Base-by-base conservation (phyloP, 2,888 invertebrate species). In the Dioctria rufipes region DNA sequence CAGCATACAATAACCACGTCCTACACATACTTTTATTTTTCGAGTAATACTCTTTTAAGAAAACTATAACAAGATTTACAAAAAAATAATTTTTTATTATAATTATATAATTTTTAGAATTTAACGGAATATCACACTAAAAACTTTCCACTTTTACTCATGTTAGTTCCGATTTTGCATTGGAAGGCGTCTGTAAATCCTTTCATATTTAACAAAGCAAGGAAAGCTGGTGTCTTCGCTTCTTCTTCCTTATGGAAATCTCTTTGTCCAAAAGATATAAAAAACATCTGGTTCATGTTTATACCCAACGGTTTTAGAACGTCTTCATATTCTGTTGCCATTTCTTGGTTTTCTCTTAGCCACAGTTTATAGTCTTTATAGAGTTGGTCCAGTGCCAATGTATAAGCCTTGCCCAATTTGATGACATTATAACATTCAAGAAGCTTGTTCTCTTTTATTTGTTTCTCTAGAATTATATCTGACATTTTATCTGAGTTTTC, bases 261-360 rank as follows among this genome's bases (percentile, higher is more conserved):
- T 39, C 43, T 60, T 25, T 73, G 73, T 4, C 58, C 73, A 58
- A 40, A 73, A 40, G 73, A 37, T 42, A 73, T 11, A 8, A 58
- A 60, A n/a, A 73, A 60, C 2, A 54, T 37, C 9, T 58, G 58
- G 5, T 73, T 13, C 13, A 39, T 73, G 58, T 39, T 42, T 5
- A 73, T 39, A 37, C 60, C 42, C 40, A 73, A n/a, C 0, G 6
- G 37, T 9, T 43, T 3, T 13, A 73, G 42, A 6, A 73, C 58
- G 9, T 58, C 4, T 0, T 73, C 13, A 11, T 73, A 58, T 0
- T 40, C n/a, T 9, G 5, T 3, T 39, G 39, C 60, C 11, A 42
- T 9, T 42, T 40, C 43, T 11, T 39, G 13, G 42, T 73, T 73
- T 5, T 73, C 58, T 5, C 4, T 58, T 11, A 58, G 39, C 73